Percentiles rank a stretch among this genome's conserved stretches.
Conservation (phyloP, 2,113 vertebrate species). For the Forbesichthys agassizii region DNA sequence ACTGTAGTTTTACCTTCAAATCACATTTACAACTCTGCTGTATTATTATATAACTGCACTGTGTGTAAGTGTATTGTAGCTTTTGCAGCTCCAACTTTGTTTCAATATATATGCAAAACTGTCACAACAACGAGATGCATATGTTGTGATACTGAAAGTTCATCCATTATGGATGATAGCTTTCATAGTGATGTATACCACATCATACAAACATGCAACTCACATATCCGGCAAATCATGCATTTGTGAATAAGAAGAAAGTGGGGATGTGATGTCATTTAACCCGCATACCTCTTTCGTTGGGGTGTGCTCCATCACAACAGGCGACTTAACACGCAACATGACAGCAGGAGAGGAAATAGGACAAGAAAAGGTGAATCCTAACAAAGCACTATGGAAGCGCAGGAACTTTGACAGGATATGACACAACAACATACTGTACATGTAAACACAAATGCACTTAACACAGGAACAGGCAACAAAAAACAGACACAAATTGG, state of each 20-base stretch:
- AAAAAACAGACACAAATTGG: constrained; percentile 37
- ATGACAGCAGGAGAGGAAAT: constrained; percentile 65
- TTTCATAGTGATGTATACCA: constrained; percentile 50
- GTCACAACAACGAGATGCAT: constrained; percentile 56
- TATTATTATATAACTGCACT: no score
- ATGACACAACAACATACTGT: constrained; percentile 48
- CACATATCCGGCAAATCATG: constrained; percentile 57
- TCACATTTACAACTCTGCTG: no score
- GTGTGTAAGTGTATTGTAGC: no score
- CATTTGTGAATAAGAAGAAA: constrained; percentile 48
- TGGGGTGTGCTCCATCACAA: constrained; percentile 59
- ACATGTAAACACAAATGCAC: constrained; percentile 33
- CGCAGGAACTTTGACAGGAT: constrained; percentile 67
- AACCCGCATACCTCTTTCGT: constrained; percentile 72
- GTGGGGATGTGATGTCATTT: constrained; percentile 14
- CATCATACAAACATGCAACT: constrained; percentile 55
- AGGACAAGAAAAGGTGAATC: constrained; percentile 72
- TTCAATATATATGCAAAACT: constrained; percentile 8
- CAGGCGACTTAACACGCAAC: constrained; percentile 64
- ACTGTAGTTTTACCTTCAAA: no score
- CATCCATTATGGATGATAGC: constrained; percentile 51
- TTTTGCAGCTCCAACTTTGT: no score
- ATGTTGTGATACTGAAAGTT: constrained; percentile 60
- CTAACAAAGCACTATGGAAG: constrained; percentile 61
- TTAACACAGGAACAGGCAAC: constrained; percentile 31